Evolutionary conservation across 2,797 vertebrate genomes (phyloP).

Genomic region (Diglossa cyanea): DNA sequence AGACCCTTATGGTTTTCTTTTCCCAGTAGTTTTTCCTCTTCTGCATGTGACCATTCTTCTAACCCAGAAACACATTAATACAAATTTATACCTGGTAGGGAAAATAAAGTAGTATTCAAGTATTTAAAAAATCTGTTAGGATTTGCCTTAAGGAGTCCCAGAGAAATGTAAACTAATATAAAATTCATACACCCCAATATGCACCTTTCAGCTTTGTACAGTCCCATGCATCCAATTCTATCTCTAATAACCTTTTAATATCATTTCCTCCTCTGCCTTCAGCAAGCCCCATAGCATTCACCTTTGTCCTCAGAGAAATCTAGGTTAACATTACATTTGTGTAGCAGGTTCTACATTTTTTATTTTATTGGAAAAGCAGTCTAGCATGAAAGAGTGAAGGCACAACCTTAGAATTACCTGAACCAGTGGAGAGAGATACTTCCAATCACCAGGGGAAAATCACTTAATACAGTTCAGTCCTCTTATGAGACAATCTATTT

Average conservation of each 20-base stretch:
- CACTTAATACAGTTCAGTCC: slow-evolving; percentile 56
- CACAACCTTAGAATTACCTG: slow-evolving; percentile 79
- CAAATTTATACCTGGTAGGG: not conserved
- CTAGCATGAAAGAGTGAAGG: slow-evolving; percentile 79
- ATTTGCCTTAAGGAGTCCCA: slow-evolving; percentile 41
- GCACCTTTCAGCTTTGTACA: slow-evolving; percentile 23
- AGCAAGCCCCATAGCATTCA: slow-evolving; percentile 63
- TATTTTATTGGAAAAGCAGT: slow-evolving; percentile 84
- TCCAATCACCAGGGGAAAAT: slow-evolving; percentile 65
- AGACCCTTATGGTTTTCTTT: not conserved
- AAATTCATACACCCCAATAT: slow-evolving; percentile 31
- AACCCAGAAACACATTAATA: not conserved
- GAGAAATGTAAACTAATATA: slow-evolving; percentile 35
- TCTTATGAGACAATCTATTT: slow-evolving; percentile 68
- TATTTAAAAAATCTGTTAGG: slow-evolving; percentile 4
- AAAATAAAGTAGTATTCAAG: not conserved
- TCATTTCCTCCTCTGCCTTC: slow-evolving; percentile 74
- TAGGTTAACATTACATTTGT: slow-evolving; percentile 86
- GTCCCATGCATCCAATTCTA: slow-evolving; percentile 9
- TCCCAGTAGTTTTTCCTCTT: not conserved
- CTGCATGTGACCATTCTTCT: not conserved
- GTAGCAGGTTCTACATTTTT: slow-evolving; percentile 81
- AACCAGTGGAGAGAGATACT: slow-evolving; percentile 75
- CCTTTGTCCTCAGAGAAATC: slow-evolving; percentile 73
- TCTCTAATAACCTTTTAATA: slow-evolving; percentile 80